These are phyloP conservation scores for Trachelus tabidus DNA, from an alignment of 2,888 invertebrate genomes.

Conservation along the genomic window DNA sequence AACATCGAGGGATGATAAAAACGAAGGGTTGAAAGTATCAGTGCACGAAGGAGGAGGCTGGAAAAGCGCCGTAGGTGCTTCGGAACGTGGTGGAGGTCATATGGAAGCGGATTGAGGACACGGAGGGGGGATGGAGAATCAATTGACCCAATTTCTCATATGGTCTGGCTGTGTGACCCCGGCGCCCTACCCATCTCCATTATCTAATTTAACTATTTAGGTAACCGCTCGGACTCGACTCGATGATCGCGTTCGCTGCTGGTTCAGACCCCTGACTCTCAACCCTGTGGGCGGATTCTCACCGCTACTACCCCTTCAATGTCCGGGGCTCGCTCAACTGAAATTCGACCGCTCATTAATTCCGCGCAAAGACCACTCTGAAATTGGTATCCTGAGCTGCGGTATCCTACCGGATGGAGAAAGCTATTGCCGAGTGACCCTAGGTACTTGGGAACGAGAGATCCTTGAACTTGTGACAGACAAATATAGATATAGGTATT, in stretches of 20 bases:
- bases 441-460: not conserved
- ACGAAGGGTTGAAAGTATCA: not conserved
- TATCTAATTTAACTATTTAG: conserved; percentile 59
- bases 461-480: not conserved
- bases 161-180: conserved; percentile 15
- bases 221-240: conserved; percentile 8
- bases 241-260: conserved; percentile 12
- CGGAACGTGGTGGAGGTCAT: conserved; percentile 22
- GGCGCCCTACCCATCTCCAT: conserved; percentile 31
- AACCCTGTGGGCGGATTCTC: conserved; percentile 10
- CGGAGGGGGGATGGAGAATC: conserved; percentile 28
- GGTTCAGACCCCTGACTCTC: conserved; percentile 9
- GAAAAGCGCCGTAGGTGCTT: conserved; percentile 2
- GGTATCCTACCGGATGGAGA: not conserved
- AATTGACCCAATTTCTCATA: conserved; percentile 53
- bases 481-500: not conserved
- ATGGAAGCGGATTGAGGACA: conserved; percentile 19
- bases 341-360: not conserved
- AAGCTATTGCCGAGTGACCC: too few species aligned
- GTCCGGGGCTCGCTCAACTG: not conserved
- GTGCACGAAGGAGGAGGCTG: not conserved
- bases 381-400: not conserved
- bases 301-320: not conserved
- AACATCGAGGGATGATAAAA: conserved; percentile 8
- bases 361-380: not conserved